phyloP scores from a whole-genome alignment of 1,140 invertebrate genomes.

The Orius insidiosus region DNA sequence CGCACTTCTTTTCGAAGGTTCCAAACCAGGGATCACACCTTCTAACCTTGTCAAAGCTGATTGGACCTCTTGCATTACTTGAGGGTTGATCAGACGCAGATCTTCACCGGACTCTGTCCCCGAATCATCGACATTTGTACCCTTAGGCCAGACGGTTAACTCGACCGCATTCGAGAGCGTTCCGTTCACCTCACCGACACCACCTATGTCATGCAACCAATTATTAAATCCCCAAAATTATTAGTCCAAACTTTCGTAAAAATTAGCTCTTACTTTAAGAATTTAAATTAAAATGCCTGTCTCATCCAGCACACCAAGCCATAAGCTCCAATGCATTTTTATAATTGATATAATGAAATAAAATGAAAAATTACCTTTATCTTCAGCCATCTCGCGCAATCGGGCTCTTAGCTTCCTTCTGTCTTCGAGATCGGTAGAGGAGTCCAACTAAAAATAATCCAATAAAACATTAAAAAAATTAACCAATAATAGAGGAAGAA shows the following conservation, averaged over 20 bases:
- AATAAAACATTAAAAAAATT: too few species aligned
- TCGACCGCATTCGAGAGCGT: too few species aligned
- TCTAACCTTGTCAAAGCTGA: constrained; percentile 53
- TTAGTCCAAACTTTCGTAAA: neutral
- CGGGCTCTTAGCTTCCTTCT: constrained; percentile 59
- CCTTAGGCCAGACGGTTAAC: too few species aligned
- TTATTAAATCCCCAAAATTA: neutral
- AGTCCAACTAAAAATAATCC: constrained; percentile 47
- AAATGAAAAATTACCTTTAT: constrained; percentile 40
- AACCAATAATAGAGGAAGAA: too few species aligned
- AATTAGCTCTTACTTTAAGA: neutral
- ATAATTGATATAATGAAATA: neutral
- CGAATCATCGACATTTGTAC: constrained; percentile 32
- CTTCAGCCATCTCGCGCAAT: constrained; percentile 57
- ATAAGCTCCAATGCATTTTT: too few species aligned
- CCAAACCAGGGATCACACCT: constrained; percentile 40
- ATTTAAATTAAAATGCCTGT: neutral
- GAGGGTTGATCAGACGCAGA: constrained; percentile 20
- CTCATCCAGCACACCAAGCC: neutral
- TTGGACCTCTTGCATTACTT: constrained; percentile 57
- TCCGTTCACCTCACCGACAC: too few species aligned
- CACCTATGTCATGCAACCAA: neutral
- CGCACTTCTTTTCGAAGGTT: constrained; percentile 36
- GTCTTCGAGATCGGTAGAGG: constrained; percentile 70
- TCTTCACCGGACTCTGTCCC: constrained; percentile 51